phyloP scores from a whole-genome alignment of 2,113 vertebrate genomes.

The Sarotherodon lohbergeri region DNA sequence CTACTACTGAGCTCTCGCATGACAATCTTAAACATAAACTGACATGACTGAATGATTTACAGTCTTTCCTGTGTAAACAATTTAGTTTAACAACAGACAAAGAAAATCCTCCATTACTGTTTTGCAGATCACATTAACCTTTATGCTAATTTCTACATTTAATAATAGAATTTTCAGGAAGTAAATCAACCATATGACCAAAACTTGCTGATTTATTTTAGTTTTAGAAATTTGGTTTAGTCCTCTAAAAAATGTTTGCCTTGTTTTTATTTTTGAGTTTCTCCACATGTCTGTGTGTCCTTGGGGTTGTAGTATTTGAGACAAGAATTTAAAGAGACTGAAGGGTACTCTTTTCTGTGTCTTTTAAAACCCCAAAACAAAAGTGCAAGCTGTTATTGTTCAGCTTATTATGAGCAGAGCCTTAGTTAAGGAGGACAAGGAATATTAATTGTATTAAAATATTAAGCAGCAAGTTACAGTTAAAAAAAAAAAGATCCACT shows the following conservation, averaged over 20 bases:
- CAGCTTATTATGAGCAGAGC: neutral
- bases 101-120: neutral
- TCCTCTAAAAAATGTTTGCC: neutral
- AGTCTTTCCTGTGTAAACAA: neutral
- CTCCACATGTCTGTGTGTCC: neutral
- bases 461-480: neutral
- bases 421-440: neutral
- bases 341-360: neutral
- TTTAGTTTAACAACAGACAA: neutral
- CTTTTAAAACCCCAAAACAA: neutral
- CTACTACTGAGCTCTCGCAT: neutral
- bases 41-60: neutral
- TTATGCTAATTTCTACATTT: neutral
- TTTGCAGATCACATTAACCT: neutral
- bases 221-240: neutral
- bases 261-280: neutral
- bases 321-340: neutral
- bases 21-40: neutral
- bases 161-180: neutral
- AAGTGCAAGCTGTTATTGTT: neutral
- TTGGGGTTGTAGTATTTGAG: neutral
- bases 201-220: neutral
- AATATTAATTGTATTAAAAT: too few species aligned
- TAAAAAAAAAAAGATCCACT: neutral
- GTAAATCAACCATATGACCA: neutral